phyloP scores from a whole-genome alignment of 2,888 invertebrate species.

The Diarsia brunnea region DNA sequence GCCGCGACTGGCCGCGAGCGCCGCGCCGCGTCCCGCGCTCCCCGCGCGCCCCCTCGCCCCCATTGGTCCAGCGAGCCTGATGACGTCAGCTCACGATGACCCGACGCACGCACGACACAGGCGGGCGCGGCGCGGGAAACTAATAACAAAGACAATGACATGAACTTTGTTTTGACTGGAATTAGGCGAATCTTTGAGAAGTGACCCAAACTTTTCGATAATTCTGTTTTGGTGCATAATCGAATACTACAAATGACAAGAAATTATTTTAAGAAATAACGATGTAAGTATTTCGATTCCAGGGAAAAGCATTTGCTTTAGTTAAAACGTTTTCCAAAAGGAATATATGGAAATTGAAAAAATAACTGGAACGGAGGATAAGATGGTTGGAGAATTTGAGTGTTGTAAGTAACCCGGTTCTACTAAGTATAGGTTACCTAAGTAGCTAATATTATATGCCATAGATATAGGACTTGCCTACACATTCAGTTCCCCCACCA shows the following conservation, averaged over 20 bases:
- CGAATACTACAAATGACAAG: background rate
- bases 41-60: slow-evolving; percentile 71
- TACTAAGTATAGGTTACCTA: background rate
- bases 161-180: slow-evolving; percentile 18
- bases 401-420: background rate
- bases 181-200: background rate
- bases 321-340: background rate
- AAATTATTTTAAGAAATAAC: background rate
- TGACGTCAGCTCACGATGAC: slow-evolving; percentile 83
- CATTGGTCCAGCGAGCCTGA: slow-evolving; percentile 80
- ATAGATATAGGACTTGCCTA: background rate
- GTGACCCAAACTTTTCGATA: background rate
- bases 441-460: slow-evolving; percentile 32
- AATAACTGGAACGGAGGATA: background rate
- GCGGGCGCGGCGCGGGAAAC: slow-evolving; percentile 58
- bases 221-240: background rate
- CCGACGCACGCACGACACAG: slow-evolving; percentile 62
- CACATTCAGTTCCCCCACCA: slow-evolving; percentile 29
- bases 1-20: slow-evolving; percentile 81
- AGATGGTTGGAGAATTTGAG: too few relatives aligned
- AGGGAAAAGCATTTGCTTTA: background rate
- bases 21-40: slow-evolving; percentile 69
- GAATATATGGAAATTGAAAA: background rate
- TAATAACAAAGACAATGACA: slow-evolving; percentile 42
- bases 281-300: background rate